Percentiles rank a stretch among this genome's conserved stretches.
phyloP scores from a whole-genome alignment of 53 echinoderm and acorn worm genomes.

The Holothuria scabra region DNA sequence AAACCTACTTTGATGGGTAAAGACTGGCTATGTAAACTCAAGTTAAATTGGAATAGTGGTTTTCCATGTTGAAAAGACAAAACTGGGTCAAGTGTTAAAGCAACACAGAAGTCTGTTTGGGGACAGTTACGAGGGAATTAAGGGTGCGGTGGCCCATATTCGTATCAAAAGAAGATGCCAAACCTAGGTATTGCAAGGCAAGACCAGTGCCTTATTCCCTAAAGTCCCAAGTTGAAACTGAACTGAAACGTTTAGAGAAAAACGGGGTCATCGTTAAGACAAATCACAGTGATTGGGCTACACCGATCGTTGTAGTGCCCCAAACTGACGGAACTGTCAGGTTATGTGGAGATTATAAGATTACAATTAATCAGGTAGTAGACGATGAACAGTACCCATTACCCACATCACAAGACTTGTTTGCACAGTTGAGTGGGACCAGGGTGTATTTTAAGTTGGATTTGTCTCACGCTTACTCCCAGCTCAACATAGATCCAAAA shows the following conservation, averaged over 20 bases:
- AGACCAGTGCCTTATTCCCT: too few species aligned
- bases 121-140: too few species aligned
- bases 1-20: too few species aligned
- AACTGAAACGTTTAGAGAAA: slow-evolving; percentile 52
- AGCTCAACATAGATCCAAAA: slow-evolving; percentile 36
- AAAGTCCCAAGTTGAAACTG: slow-evolving; percentile 50
- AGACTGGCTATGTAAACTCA: too few species aligned
- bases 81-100: too few species aligned
- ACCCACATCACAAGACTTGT: slow-evolving; percentile 49
- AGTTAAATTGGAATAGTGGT: too few species aligned
- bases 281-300: slow-evolving; percentile 46
- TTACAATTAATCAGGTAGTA: slow-evolving; percentile 45
- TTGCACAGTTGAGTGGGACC: slow-evolving; percentile 50
- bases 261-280: slow-evolving; percentile 41
- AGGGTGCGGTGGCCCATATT: too few species aligned
- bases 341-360: slow-evolving; percentile 60
- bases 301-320: slow-evolving; percentile 46
- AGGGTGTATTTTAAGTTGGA: slow-evolving; percentile 52
- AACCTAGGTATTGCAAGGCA: too few species aligned
- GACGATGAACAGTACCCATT: not conserved
- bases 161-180: too few species aligned
- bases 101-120: too few species aligned
- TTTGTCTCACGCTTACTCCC: slow-evolving; percentile 51
- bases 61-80: too few species aligned
- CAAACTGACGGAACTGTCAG: slow-evolving; percentile 17